Evolutionary conservation across 2,113 vertebrate genomes (phyloP).

Genomic region (Greenwoodochromis staneri): DNA sequence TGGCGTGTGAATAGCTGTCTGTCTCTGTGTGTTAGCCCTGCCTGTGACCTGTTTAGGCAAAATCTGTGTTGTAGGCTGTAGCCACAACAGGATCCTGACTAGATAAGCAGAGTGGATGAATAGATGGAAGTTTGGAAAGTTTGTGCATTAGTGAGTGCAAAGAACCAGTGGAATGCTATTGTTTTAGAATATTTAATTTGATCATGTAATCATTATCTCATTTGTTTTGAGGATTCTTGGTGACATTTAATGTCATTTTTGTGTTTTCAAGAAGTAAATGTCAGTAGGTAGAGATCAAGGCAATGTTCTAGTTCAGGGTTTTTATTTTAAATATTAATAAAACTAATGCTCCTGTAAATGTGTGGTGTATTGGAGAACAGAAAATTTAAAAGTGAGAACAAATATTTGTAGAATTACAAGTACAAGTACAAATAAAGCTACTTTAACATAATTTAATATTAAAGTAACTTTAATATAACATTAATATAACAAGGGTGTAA

Average conservation of each 20-base stretch:
- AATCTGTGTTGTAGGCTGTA: accelerated
- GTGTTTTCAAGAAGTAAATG: background rate
- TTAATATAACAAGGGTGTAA: background rate
- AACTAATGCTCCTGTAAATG: background rate
- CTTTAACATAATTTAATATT: background rate
- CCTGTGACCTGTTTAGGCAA: background rate
- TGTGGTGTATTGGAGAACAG: background rate
- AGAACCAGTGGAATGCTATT: accelerated
- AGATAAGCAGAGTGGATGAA: background rate
- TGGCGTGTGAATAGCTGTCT: background rate
- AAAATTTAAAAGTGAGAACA: background rate
- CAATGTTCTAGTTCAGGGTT: background rate
- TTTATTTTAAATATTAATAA: background rate
- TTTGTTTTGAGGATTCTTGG: background rate
- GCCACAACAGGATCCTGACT: background rate
- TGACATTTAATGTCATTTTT: background rate
- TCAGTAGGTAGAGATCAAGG: background rate
- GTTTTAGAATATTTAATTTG: background rate
- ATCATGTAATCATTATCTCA: background rate
- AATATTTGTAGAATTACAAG: background rate
- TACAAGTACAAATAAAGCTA: background rate
- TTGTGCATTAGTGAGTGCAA: background rate
- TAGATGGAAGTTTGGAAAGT: background rate
- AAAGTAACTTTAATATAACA: background rate
- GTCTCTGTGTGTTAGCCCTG: background rate